Evolutionary conservation across 2,888 invertebrate species (phyloP), one percentile per base, ranked within the genome.

Genomic region (Papilio gigon): DNA sequence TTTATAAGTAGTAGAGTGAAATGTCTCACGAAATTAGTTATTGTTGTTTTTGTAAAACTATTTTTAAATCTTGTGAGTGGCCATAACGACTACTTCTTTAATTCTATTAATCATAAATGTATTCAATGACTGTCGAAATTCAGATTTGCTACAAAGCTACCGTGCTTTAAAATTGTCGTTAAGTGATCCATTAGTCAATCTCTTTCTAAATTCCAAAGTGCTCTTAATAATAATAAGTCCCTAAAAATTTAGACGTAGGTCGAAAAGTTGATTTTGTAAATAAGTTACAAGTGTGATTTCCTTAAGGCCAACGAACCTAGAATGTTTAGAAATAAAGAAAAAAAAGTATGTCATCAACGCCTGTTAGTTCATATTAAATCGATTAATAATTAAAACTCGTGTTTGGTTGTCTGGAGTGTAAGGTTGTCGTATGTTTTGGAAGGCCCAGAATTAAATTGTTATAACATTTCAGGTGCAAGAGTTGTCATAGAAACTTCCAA

Each of bases 401-500:
- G 47, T 22, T 47, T 50, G 25, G 22, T 25, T 50, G 12, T 53
- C 27, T 53, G n/a, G n/a, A 53, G 14, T 11, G 2, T 27, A 53
- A 12, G 50, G 50, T 27, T 27, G 27, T 30, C 14, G 30, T 9
- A 56, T 1, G 8, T 56, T 56, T 17, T 30, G n/a, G 9, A 9
- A 30, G 27, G n/a, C 14, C 27, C 11, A 4, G 12, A 30, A 30
- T 30, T 17, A 65, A 58, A 27, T 17, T 27, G 5, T 11, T 33
- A 17, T 27, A 11, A 37, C 20, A 35, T 70, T 71, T 47, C 75
- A 91, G 92, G 91, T 92, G 92, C 74, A 72, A 74, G 25, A 92
- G 92, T 75, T 92, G 92, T 72, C 89, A 92, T 72, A 83, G 86
- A 67, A 92, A 88, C 74, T 92, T 92, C 75, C 89, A 87, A 76